These are phyloP conservation scores for Julus scandinavius DNA, from an alignment of 2,888 invertebrate species.

Conservation along the genomic window DNA sequence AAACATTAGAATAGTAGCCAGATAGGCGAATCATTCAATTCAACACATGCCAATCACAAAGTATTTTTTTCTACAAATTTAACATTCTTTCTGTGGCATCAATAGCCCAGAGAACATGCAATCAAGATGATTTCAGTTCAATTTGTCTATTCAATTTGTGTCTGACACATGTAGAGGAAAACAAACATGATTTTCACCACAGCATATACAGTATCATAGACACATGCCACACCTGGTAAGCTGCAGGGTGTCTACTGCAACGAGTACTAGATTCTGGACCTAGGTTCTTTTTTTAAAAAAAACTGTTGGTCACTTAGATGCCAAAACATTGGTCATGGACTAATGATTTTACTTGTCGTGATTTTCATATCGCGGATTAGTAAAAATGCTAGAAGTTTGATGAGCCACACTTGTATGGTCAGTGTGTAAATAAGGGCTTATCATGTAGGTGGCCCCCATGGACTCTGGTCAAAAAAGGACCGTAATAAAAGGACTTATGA, in stretches of 20 bases:
- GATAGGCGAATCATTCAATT: too few species aligned
- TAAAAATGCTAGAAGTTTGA: not conserved
- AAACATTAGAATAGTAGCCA: too few species aligned
- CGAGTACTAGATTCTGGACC: not conserved
- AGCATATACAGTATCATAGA: too few species aligned
- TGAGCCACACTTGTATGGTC: conserved; percentile 14
- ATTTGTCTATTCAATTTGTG: not conserved
- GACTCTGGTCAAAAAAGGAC: conserved; percentile 20
- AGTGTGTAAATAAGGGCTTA: conserved; percentile 13
- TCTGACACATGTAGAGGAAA: not conserved
- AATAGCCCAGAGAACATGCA: too few species aligned
- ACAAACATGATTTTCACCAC: not conserved
- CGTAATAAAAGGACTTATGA: not conserved
- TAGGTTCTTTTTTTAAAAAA: not conserved
- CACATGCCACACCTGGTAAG: not conserved
- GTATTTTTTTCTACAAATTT: too few species aligned
- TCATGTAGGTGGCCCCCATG: conserved; percentile 2
- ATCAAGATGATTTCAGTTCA: too few species aligned
- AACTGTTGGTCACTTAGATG: conserved; percentile 26
- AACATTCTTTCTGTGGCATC: too few species aligned
- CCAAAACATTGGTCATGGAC: not conserved
- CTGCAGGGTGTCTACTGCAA: not conserved
- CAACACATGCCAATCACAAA: too few species aligned
- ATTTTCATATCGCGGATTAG: conserved; percentile 4
- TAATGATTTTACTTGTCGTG: not conserved